Evolutionary conservation across 37 sponge, comb jelly and placozoan genomes (phyloP).

Genomic region (Petrosia ficiformis): DNA sequence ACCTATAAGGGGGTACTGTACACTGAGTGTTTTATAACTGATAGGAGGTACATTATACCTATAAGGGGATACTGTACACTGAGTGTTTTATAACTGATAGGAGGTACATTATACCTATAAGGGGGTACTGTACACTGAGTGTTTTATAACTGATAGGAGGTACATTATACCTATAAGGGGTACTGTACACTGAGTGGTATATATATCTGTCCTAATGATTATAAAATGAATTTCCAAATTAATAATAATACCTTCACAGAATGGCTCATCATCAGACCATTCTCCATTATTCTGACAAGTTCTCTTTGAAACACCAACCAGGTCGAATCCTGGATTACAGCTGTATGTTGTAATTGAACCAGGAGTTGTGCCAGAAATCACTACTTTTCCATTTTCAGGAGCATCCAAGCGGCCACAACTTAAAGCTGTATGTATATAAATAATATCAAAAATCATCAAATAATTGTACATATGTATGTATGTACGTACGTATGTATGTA

Average conservation of each 20-base stretch:
- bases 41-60: too few relatives aligned
- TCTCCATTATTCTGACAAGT: slow-evolving; percentile 34
- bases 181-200: too few relatives aligned
- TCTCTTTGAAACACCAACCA: slow-evolving; percentile 8
- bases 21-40: too few relatives aligned
- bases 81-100: too few relatives aligned
- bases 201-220: too few relatives aligned
- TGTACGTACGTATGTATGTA: not conserved
- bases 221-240: too few relatives aligned
- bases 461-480: slow-evolving; percentile 2
- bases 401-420: not conserved
- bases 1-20: too few relatives aligned
- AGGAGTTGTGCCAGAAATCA: not conserved
- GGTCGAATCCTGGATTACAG: slow-evolving; percentile 24
- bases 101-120: too few relatives aligned
- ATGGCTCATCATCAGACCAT: slow-evolving; percentile 49
- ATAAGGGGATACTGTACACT: too few relatives aligned
- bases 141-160: too few relatives aligned
- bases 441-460: not conserved
- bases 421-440: slow-evolving; percentile 15
- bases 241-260: slow-evolving; percentile 48
- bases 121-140: too few relatives aligned
- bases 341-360: slow-evolving; percentile 46
- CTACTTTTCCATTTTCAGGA: slow-evolving; percentile 37
- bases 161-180: too few relatives aligned